Evolutionary conservation across 1,140 invertebrate species (phyloP).

Genomic region (Drosophila yakuba): DNA sequence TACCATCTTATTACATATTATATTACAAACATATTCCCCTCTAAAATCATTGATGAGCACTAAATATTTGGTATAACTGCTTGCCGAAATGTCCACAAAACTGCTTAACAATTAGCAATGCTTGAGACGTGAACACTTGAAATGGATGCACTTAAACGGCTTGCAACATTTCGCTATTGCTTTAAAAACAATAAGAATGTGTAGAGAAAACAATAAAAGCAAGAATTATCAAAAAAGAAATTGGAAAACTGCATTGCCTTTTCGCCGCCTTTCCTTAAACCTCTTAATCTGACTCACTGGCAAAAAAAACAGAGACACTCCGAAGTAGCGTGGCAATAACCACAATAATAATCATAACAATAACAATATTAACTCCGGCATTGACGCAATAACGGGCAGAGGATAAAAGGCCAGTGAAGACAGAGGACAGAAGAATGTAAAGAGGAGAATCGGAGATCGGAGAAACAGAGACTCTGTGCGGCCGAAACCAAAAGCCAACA

Average conservation of each 20-base stretch:
- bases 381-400: constrained; percentile 49
- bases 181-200: not conserved
- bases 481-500: constrained; percentile 66
- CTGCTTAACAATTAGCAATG: not conserved
- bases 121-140: not conserved
- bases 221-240: constrained; percentile 32
- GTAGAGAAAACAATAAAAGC: constrained; percentile 12
- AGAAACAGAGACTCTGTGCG: constrained; percentile 18
- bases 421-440: constrained; percentile 24
- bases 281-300: constrained; percentile 26
- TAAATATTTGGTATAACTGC: not conserved
- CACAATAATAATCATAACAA: constrained; percentile 46
- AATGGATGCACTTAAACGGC: not conserved
- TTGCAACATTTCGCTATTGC: not conserved
- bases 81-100: not conserved
- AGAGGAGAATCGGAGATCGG: constrained; percentile 8
- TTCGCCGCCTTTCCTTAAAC: constrained; percentile 24
- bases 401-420: constrained; percentile 24
- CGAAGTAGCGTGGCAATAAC: constrained; percentile 29
- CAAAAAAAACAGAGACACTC: constrained; percentile 16
- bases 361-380: constrained; percentile 42
- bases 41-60: not conserved
- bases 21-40: too few relatives aligned
- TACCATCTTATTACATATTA: too few relatives aligned
- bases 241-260: constrained; percentile 48